Evolutionary conservation across 2,797 vertebrate genomes (phyloP).

Genomic region (Melanotaenia nigrans): DNA sequence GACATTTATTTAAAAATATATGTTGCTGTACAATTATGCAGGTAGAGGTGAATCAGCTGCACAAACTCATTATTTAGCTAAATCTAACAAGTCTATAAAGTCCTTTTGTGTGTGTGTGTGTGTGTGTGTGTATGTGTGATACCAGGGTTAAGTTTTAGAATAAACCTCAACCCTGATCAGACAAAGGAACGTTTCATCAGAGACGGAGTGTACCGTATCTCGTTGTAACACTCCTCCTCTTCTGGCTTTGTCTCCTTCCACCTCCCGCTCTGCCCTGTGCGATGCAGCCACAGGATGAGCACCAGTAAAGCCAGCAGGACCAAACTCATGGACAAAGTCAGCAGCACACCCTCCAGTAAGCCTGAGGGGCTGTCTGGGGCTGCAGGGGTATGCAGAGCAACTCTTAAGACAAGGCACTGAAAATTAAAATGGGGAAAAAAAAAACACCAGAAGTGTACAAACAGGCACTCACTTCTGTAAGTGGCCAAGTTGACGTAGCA

Average conservation of each 20-base stretch:
- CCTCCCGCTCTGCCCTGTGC: conserved; percentile 71
- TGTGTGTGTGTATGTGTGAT: not conserved
- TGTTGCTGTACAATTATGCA: not conserved
- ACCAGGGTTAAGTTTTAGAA: not conserved
- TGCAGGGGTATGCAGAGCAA: conserved; percentile 29
- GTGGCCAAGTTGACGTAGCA: conserved; percentile 84
- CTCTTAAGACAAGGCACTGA: not conserved
- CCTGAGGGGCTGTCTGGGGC: conserved; percentile 71
- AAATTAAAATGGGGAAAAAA: not conserved
- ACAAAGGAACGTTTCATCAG: conserved; percentile 84
- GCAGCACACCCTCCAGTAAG: conserved; percentile 79
- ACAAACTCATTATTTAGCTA: not conserved
- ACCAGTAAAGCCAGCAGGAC: conserved; percentile 80
- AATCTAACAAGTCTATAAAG: not conserved
- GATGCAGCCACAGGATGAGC: conserved; percentile 84
- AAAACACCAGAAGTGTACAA: not conserved
- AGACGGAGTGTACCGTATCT: conserved; percentile 77
- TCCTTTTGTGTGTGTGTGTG: not conserved
- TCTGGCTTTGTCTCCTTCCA: conserved; percentile 58
- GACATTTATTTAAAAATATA: not conserved
- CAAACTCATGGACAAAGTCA: conserved; percentile 83
- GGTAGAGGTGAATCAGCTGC: not conserved
- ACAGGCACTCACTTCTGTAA: conserved; percentile 72
- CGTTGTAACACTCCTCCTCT: conserved; percentile 77
- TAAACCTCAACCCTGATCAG: conserved; percentile 46